Base-by-base conservation (phyloP, 2,797 vertebrate genomes). In the Rhinogobio ventralis region DNA sequence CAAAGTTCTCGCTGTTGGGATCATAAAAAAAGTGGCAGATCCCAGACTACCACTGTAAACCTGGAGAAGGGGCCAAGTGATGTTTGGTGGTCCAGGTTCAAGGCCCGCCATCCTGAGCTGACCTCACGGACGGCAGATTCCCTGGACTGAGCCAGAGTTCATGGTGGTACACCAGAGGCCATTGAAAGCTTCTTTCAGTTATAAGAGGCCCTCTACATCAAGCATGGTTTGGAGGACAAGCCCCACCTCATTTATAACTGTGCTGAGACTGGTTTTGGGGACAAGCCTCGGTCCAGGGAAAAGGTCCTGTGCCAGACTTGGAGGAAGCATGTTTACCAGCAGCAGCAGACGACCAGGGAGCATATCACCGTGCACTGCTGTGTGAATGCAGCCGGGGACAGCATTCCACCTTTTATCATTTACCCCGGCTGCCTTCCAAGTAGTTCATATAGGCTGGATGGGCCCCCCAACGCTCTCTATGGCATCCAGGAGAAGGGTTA, bases 321-420 rank as follows among this genome's bases (percentile, higher is more conserved):
- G 3, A 36, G 64, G 17, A 67, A 36, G 1, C 30, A 20, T 9
- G 30, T 19, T 0, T 67, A 67, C 2, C 17, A 67, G 30, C 62
- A 51, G 78, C 78, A 68, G 45, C 9, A 36, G 42, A 51, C 0
- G 0, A 51, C 28, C 20, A 42, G 20, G 46, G 67, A 71, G 67
- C 79, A 69, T 8, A 71, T 81, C 83, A 66, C 15, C 0, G 20
- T 71, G 25, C 76, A 62, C 67, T 72, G 28, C 36, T 71, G 64
- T 60, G 85, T 82, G 62, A 82, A 23, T 64, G 85, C 80, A 45
- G n/a, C n/a, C n/a, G 30, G 74, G 25, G 74, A 75, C 6, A 51
- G 66, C 72, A 82, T 86, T 11, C 53, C 53, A 8, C 79, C 85
- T 1, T 82, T 86, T 15, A 60, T 66, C 14, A 79, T 86, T 36